These are phyloP conservation scores for Cavia porcellus DNA, from an alignment of 2,113 vertebrate species.

Conservation along the genomic window DNA sequence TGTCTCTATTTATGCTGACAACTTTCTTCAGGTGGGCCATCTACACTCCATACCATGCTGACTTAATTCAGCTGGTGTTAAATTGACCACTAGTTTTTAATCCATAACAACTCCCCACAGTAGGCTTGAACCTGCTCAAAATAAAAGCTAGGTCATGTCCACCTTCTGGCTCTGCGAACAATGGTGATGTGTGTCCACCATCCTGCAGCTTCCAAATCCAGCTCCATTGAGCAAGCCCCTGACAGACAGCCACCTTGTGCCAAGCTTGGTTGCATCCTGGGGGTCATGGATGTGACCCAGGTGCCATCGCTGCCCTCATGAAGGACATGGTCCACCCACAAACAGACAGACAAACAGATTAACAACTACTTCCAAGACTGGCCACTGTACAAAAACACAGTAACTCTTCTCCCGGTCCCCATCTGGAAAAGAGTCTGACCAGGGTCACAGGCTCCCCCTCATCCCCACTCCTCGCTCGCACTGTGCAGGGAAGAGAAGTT, in stretches of 20 bases:
- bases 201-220: neutral
- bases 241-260: neutral
- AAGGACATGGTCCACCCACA: neutral
- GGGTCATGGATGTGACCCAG: neutral
- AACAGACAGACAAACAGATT: accelerated
- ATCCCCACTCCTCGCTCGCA: accelerated
- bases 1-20: no score
- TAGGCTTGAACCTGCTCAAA: no score
- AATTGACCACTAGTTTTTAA: no score
- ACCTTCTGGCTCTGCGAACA: neutral
- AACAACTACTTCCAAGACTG: neutral
- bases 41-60: no score
- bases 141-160: neutral
- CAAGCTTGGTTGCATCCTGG: neutral
- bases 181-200: neutral
- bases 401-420: neutral
- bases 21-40: no score
- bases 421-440: neutral
- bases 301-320: no score
- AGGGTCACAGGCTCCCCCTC: neutral
- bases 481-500: neutral
- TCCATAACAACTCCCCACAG: no score
- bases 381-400: neutral
- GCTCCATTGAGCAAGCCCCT: neutral
- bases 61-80: no score